phyloP scores from a whole-genome alignment of 2,888 invertebrate species.

The Trachelus stipa region DNA sequence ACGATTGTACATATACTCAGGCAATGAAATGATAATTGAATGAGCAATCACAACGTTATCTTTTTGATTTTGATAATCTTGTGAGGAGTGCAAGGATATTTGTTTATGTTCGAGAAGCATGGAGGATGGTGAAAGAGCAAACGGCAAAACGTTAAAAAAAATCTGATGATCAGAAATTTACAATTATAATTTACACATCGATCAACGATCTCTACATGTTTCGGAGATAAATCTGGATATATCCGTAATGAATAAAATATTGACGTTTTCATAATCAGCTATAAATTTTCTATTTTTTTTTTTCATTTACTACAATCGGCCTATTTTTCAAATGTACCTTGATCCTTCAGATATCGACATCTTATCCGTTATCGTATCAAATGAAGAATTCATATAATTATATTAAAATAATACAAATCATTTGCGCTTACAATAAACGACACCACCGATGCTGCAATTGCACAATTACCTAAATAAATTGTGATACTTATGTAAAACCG shows the following conservation, averaged over 20 bases:
- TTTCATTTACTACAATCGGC: too few relatives aligned
- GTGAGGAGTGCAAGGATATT: background rate
- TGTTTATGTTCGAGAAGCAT: conserved; percentile 23
- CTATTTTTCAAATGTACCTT: too few relatives aligned
- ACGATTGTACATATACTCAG: background rate
- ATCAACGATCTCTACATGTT: conserved; percentile 40
- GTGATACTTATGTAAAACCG: too few relatives aligned
- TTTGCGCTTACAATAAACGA: too few relatives aligned
- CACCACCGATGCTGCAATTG: too few relatives aligned
- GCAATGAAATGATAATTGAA: conserved; percentile 9
- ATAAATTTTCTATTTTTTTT: too few relatives aligned
- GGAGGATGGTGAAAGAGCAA: conserved; percentile 56
- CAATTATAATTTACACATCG: conserved; percentile 33
- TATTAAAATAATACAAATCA: too few relatives aligned
- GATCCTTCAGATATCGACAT: too few relatives aligned
- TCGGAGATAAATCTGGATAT: conserved; percentile 35
- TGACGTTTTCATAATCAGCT: conserved; percentile 19
- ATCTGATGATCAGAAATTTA: conserved; percentile 20
- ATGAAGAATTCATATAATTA: too few relatives aligned
- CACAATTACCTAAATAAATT: too few relatives aligned
- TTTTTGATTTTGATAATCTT: conserved; percentile 5
- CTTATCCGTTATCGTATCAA: too few relatives aligned
- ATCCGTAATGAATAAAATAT: conserved; percentile 36
- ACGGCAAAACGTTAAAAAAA: conserved; percentile 12
- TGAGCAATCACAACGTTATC: background rate